Evolutionary conservation across 2,113 vertebrate genomes (phyloP).

Genomic region (Myocastor coypus): DNA sequence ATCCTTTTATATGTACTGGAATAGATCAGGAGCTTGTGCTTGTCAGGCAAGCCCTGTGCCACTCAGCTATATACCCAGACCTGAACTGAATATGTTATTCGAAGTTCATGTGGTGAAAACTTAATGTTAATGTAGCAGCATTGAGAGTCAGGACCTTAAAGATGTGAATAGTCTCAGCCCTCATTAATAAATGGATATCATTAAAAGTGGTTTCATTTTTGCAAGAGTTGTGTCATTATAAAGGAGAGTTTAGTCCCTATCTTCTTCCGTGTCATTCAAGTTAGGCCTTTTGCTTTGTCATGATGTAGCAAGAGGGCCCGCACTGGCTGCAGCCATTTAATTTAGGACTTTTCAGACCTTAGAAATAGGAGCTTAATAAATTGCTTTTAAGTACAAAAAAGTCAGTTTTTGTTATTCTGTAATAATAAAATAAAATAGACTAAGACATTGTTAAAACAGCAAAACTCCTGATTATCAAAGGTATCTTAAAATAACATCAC

Average conservation of each 20-base stretch:
- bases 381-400: background rate
- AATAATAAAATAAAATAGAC: background rate
- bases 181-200: background rate
- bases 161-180: background rate
- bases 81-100: background rate
- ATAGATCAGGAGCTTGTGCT: too few species aligned
- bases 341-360: background rate
- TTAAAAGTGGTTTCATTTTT: background rate
- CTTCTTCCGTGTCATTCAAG: background rate
- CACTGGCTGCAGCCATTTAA: background rate
- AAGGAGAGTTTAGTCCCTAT: background rate
- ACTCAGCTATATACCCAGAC: too few species aligned
- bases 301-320: background rate
- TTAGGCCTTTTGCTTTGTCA: background rate
- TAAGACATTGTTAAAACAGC: background rate
- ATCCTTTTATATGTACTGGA: too few species aligned
- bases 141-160: background rate
- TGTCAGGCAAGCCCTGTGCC: too few species aligned
- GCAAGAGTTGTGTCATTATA: background rate
- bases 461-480: background rate
- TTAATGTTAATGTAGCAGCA: background rate
- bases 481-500: background rate
- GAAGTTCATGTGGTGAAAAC: background rate
- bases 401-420: background rate
- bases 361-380: background rate